phyloP scores from a whole-genome alignment of 2,888 invertebrate genomes.

The Epicampocera succincta region DNA sequence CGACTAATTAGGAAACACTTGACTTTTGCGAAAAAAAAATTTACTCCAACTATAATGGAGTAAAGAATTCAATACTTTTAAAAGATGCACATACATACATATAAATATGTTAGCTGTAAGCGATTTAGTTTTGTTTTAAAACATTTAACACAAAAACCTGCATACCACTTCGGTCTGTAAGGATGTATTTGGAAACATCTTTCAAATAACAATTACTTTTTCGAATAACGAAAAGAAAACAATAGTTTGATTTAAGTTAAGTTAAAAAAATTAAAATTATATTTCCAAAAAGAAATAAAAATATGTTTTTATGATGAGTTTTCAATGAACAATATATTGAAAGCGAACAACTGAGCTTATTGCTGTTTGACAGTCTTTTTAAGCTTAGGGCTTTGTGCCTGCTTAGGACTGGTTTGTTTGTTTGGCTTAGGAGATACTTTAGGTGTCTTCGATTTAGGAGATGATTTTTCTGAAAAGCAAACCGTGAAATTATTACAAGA shows the following conservation, averaged over 20 bases:
- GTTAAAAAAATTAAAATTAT: not conserved
- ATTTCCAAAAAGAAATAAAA: not conserved
- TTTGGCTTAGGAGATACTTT: conserved; percentile 82
- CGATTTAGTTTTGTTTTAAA: too few relatives aligned
- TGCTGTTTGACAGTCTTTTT: conserved; percentile 83
- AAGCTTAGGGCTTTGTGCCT: conserved; percentile 87
- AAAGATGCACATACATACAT: too few relatives aligned
- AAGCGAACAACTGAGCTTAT: conserved; percentile 28
- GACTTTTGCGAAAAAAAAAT: too few relatives aligned
- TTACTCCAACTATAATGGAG: too few relatives aligned
- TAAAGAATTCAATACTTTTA: too few relatives aligned
- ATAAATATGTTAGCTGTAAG: too few relatives aligned
- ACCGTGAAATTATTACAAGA: conserved; percentile 13
- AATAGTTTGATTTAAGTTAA: not conserved
- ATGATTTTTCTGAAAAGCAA: conserved; percentile 87
- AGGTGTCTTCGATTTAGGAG: conserved; percentile 84
- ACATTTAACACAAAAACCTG: too few relatives aligned
- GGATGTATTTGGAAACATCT: too few relatives aligned
- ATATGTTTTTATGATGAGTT: not conserved
- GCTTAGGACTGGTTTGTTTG: conserved; percentile 85
- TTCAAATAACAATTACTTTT: too few relatives aligned
- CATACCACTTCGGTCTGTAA: too few relatives aligned
- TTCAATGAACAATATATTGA: not conserved
- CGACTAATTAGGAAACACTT: too few relatives aligned
- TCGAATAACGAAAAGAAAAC: too few relatives aligned